Conservation (phyloP, 2,797 vertebrate species). For the Poliocrania exsul region DNA sequence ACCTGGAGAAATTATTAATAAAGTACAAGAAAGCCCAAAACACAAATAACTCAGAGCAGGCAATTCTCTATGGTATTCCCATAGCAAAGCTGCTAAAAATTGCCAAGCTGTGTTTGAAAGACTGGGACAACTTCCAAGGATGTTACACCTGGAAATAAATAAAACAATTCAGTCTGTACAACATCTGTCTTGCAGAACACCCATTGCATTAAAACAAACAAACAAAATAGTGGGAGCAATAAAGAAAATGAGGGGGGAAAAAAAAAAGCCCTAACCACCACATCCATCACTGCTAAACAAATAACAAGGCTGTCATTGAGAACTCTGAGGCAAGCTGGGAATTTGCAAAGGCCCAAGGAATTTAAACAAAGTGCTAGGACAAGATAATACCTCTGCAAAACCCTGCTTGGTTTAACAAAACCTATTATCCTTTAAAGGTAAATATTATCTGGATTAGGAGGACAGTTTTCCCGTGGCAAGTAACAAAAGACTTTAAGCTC, state of each 20-base stretch:
- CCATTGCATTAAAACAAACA: slow-evolving; percentile 9
- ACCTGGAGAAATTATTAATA: slow-evolving; percentile 1
- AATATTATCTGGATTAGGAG: neutral
- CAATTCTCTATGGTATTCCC: neutral
- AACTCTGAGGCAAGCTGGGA: neutral
- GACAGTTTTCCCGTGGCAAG: neutral
- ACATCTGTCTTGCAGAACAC: slow-evolving; percentile 29
- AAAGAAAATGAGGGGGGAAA: neutral
- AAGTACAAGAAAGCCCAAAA: slow-evolving; percentile 1
- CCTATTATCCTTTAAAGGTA: neutral
- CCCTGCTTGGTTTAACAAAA: neutral
- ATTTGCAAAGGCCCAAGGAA: neutral
- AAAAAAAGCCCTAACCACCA: neutral
- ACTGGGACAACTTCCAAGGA: slow-evolving; percentile 30
- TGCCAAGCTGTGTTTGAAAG: slow-evolving; percentile 1
- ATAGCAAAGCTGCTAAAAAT: neutral
- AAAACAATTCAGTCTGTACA: slow-evolving; percentile 10
- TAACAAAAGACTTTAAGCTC: neutral
- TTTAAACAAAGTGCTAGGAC: neutral
- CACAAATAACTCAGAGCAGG: neutral
- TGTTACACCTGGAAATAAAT: slow-evolving; percentile 51
- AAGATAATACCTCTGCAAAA: neutral
- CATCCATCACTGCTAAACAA: neutral
- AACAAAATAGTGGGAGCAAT: neutral
- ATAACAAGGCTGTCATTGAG: neutral